These are phyloP conservation scores for Chaetura pelagica DNA, from an alignment of 2,113 vertebrate species.

Conservation along the genomic window DNA sequence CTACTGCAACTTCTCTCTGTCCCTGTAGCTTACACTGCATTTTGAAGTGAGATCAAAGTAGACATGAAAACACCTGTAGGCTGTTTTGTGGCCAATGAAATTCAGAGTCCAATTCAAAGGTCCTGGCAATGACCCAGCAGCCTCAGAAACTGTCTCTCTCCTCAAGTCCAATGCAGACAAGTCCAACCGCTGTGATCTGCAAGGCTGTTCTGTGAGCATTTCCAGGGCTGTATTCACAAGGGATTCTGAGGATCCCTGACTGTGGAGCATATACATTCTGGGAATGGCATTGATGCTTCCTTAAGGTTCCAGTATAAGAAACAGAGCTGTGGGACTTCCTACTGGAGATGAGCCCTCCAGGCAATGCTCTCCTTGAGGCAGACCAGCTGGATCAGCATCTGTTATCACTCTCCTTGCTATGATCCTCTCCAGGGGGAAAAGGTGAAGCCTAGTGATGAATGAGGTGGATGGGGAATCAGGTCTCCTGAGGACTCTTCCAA, in stretches of 20 bases:
- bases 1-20: background rate
- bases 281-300: background rate
- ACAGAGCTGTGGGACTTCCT: background rate
- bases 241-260: background rate
- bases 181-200: background rate
- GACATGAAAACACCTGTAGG: background rate
- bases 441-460: constrained; percentile 36
- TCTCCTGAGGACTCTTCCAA: constrained; percentile 37
- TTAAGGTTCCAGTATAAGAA: background rate
- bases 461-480: background rate
- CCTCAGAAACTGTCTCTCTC: background rate
- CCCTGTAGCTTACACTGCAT: background rate
- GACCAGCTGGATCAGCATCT: constrained; percentile 27
- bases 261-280: background rate
- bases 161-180: background rate
- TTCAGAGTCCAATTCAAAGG: background rate
- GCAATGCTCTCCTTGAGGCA: background rate
- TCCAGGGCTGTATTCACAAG: background rate
- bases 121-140: background rate
- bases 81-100: background rate
- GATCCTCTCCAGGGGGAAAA: background rate
- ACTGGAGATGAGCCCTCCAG: background rate
- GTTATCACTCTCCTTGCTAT: constrained; percentile 1
- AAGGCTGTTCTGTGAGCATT: background rate
- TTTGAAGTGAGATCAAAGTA: background rate